Conservation (phyloP, 1,140 invertebrate genomes). For the Calosoma granatense region DNA sequence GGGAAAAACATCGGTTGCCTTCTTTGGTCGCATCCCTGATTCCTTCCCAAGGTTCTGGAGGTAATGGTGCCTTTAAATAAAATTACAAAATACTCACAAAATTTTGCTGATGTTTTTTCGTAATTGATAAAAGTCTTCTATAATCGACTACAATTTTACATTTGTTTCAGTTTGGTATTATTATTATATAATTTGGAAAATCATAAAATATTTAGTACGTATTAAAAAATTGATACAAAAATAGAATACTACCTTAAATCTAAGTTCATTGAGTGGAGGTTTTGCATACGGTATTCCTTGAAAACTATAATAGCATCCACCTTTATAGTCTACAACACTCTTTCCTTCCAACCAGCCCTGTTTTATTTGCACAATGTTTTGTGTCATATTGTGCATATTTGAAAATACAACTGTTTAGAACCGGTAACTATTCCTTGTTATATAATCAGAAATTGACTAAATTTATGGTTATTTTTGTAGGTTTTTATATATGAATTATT, state of each 20-base stretch:
- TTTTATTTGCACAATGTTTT: slow-evolving; percentile 9
- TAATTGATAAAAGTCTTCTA: slow-evolving; percentile 5
- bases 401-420: too few species aligned
- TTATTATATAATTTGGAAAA: slow-evolving; percentile 14
- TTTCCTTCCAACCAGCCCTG: slow-evolving; percentile 22
- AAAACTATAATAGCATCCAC: slow-evolving; percentile 34
- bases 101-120: slow-evolving; percentile 10
- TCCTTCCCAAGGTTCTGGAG: slow-evolving; percentile 42
- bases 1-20: slow-evolving; percentile 41
- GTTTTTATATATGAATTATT: too few species aligned
- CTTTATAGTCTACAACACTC: slow-evolving; percentile 23
- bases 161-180: background rate
- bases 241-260: slow-evolving; percentile 52
- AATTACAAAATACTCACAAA: slow-evolving; percentile 15
- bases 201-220: slow-evolving; percentile 23
- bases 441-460: too few species aligned
- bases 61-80: slow-evolving; percentile 43
- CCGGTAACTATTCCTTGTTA: too few species aligned
- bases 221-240: too few species aligned
- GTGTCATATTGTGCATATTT: background rate
- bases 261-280: slow-evolving; percentile 52
- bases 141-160: background rate
- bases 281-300: slow-evolving; percentile 61
- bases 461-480: too few species aligned
- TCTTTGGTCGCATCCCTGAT: slow-evolving; percentile 41